Evolutionary conservation across 2,113 vertebrate species (phyloP), one percentile per base, ranked within the genome.

Genomic region (Parus major): DNA sequence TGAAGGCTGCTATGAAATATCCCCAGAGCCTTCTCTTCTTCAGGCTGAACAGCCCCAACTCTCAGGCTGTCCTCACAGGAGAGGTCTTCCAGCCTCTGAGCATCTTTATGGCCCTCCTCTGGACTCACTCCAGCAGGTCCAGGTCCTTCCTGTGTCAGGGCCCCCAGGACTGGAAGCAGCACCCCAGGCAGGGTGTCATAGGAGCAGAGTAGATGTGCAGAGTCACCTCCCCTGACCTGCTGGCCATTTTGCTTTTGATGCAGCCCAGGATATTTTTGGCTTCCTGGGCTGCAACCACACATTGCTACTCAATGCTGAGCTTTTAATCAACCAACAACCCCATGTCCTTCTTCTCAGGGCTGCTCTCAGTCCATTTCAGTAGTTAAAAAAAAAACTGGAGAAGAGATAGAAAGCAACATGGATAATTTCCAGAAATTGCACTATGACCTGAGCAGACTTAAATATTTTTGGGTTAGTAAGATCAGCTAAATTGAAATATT

Each of bases 391-490:
- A 76, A 86, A 87, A 83, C 33, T 41, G 39, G 25, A 84, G 61
- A 95, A 89, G 53, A 89, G 36, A 73, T 68, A 86, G 79, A 92
- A 82, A 83, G 17, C 71, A 87, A 71, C 29, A 86, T 57, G 63
- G 96, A 69, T 94, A 70, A 94, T 91, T 97, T 96, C 80, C 88
- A 87, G 78, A 66, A 94, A 52, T 39, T 90, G 63, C 80, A 61
- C 71, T 64, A 33, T 89, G 75, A 70, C 31, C 35, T 85, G 47
- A 94, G n/a, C 29, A 64, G 63, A 39, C 41, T 59, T 72, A 61
- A 81, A 20, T 56, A 86, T 49, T 53, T 90, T 80, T 80, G 53
- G 88, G 59, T 69, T 46, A 61, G 36, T 60, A 56, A 76, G 44
- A 49, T n/a, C 68, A 82, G 33, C 12, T 66, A 56, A 88, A 35